Evolutionary conservation across 2,113 vertebrate genomes (phyloP), one percentile per base, ranked within the genome.

Genomic region (Gopherus flavomarginatus): DNA sequence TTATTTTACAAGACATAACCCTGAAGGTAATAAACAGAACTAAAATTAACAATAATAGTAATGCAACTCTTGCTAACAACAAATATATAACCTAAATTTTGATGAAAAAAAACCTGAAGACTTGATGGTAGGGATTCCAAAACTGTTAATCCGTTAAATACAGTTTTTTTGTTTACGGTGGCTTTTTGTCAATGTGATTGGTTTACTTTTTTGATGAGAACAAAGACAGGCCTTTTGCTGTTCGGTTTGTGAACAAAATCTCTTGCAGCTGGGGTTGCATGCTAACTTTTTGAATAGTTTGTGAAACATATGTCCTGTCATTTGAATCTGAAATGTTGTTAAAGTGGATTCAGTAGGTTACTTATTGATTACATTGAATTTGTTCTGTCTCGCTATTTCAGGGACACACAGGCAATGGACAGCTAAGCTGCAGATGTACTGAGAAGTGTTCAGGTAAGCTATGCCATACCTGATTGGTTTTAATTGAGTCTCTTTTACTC

Each of bases 191-290:
- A 96, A 98, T 98, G 98, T 98, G 98, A 98, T 99, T 99, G 99
- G 99, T 99, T 99, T 99, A 99, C 99, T 99, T 99, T 99, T 99
- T 99, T 99, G 99, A 99, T 99, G 98, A 98, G 98, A 98, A 98
- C 98, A 97, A 98, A 98, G 96, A 98, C 97, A 97, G 96, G 91
- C 96, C 53, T 85, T 97, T 94, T 96, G 94, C 96, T 98, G 96
- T 98, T 97, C 95, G 96, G 95, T 98, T 97, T 98, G 96, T 96
- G 92, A 95, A 96, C 94, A 95, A 95, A 98, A 92, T 94, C 83
- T 97, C 72, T 97, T 97, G 95, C 98, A 98, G 98, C 97, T 98
- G 97, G 97, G 98, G 98, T 98, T 99, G 98, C 98, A 99, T 99
- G 98, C 98, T 97, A 97, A 93, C 31, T 95, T 88, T 88, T 94